Percentiles rank a stretch among this genome's conserved stretches.
Conservation (phyloP, 2,888 invertebrate genomes). For the Vannuccia rotundouncinata region DNA sequence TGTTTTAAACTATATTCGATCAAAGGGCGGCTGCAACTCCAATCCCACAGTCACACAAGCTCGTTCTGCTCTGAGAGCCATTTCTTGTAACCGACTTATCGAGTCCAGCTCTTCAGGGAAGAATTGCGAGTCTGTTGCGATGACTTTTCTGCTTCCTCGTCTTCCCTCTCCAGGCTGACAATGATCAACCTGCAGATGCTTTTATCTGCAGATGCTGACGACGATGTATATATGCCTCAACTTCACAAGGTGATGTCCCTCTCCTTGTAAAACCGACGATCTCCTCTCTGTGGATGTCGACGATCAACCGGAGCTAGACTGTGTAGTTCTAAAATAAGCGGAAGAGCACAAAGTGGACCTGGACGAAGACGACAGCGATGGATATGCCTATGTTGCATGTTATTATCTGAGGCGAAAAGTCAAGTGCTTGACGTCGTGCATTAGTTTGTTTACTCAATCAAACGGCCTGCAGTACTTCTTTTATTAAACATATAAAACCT, state of each 20-base stretch:
- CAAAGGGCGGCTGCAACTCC: background rate
- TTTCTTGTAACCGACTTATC: background rate
- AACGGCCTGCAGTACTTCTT: too few species aligned
- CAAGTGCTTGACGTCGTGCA: background rate
- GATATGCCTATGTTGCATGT: background rate
- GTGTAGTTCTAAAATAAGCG: background rate
- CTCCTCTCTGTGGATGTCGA: background rate
- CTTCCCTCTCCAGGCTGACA: too few species aligned
- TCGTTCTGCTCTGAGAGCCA: background rate
- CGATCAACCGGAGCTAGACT: background rate
- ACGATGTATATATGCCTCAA: too few species aligned
- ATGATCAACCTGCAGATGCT: too few species aligned
- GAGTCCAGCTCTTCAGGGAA: background rate
- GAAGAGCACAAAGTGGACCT: background rate
- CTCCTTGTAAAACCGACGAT: background rate
- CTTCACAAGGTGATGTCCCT: too few species aligned
- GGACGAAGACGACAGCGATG: slow-evolving; percentile 11
- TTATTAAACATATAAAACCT: too few species aligned
- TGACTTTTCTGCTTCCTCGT: background rate
- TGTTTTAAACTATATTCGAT: slow-evolving; percentile 9
- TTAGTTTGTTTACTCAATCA: background rate
- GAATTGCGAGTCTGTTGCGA: background rate
- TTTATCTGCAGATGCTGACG: too few species aligned
- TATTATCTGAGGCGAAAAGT: background rate
- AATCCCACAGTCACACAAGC: background rate